Percentiles rank a stretch among this genome's conserved stretches.
Conservation (phyloP, 2,888 invertebrate genomes). For the Drosophila falleni region DNA sequence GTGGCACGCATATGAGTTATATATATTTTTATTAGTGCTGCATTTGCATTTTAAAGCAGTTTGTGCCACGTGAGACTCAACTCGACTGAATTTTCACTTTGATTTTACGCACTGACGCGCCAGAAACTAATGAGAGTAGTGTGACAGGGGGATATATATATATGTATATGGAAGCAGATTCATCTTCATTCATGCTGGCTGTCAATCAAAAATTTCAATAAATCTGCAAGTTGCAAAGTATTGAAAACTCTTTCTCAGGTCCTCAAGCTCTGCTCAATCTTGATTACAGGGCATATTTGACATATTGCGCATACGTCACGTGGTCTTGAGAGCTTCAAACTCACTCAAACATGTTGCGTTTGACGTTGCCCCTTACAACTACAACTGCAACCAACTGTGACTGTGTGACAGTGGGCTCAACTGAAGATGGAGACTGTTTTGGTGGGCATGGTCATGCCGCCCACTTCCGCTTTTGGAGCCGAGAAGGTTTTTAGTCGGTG, state of each 20-base stretch:
- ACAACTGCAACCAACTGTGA: constrained; percentile 36
- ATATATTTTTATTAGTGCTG: constrained; percentile 53
- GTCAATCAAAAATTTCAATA: constrained; percentile 72
- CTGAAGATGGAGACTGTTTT: constrained; percentile 6
- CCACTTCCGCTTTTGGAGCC: constrained; percentile 40
- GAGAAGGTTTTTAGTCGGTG: constrained; percentile 36
- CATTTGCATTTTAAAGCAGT: constrained; percentile 73
- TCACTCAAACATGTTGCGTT: constrained; percentile 75
- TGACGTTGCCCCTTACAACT: constrained; percentile 65
- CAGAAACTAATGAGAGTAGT: constrained; percentile 43
- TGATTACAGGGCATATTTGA: constrained; percentile 33
- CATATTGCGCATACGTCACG: constrained; percentile 54
- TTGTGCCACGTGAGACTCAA: constrained; percentile 64
- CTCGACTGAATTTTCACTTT: constrained; percentile 51
- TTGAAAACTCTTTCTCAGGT: constrained; percentile 17
- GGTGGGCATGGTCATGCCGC: constrained; percentile 16
- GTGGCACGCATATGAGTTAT: constrained; percentile 44
- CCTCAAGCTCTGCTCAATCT: constrained; percentile 46
- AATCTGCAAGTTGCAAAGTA: constrained; percentile 30
- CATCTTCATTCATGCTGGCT: constrained; percentile 50
- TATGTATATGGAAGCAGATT: constrained; percentile 34
- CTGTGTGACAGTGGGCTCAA: not conserved
- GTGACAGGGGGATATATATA: constrained; percentile 14
- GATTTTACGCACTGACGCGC: constrained; percentile 67
- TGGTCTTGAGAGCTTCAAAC: constrained; percentile 51